phyloP scores from a whole-genome alignment of 2,797 vertebrate species.

The Miichthys miiuy region DNA sequence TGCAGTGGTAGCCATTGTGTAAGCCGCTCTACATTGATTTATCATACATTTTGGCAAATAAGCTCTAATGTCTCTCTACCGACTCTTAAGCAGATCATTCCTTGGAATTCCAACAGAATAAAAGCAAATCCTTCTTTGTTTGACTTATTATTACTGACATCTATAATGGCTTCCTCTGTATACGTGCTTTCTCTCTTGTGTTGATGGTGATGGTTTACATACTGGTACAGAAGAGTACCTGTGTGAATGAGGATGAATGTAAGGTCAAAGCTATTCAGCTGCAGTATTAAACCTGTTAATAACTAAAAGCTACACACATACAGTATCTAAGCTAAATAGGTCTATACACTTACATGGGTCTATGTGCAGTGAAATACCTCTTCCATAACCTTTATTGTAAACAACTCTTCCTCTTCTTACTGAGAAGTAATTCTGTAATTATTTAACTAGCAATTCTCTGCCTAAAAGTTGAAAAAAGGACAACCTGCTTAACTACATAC shows the following conservation, averaged over 20 bases:
- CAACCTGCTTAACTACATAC: conserved; percentile 35
- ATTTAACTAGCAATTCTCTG: not conserved
- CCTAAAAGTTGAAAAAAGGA: conserved; percentile 24
- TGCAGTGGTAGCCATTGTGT: conserved; percentile 28
- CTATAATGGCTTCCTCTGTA: conserved; percentile 27
- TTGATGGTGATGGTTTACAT: conserved; percentile 24
- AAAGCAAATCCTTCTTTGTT: conserved; percentile 30
- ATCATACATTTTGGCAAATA: conserved; percentile 21
- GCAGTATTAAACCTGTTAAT: conserved; percentile 44
- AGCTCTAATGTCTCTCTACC: conserved; percentile 18
- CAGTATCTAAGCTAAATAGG: conserved; percentile 47
- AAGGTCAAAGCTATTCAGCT: conserved; percentile 38
- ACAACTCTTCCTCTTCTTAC: conserved; percentile 16
- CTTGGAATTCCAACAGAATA: conserved; percentile 40
- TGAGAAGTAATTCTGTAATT: conserved; percentile 19
- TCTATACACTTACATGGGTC: conserved; percentile 39
- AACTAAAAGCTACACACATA: conserved; percentile 42
- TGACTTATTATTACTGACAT: conserved; percentile 9
- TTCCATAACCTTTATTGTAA: conserved; percentile 25
- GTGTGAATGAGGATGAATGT: conserved; percentile 57
- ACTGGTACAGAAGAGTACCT: conserved; percentile 24
- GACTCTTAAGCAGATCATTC: conserved; percentile 51
- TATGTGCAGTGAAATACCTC: conserved; percentile 52
- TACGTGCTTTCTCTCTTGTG: conserved; percentile 25
- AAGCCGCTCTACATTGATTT: conserved; percentile 7